A percentile compares a stretch with the other conserved stretches of the same genome.
Evolutionary conservation across 1,140 invertebrate genomes (phyloP).

Genomic region (Drosophila murphyi): DNA sequence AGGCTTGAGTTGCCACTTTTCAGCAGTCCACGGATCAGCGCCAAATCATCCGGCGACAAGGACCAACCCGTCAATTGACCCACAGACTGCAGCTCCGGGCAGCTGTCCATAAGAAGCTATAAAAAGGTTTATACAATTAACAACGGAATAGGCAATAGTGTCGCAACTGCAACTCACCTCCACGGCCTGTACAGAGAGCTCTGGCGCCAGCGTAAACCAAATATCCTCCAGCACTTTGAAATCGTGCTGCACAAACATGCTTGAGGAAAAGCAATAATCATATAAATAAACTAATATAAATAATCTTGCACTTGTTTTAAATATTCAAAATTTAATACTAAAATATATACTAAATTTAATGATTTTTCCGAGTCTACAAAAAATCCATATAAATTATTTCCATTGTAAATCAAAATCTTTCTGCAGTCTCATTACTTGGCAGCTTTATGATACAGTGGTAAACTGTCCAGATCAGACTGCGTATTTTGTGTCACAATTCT

Average conservation of each 20-base stretch:
- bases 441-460: no score
- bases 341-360: no score
- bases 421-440: no score
- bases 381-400: no score
- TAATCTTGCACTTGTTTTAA: neutral
- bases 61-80: constrained; percentile 88
- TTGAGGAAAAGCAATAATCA: constrained; percentile 18
- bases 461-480: no score
- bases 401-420: no score
- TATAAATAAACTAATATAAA: constrained; percentile 3
- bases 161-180: constrained; percentile 77
- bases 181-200: constrained; percentile 86
- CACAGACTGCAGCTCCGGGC: constrained; percentile 87
- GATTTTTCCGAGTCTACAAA: no score
- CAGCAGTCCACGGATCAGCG: constrained; percentile 87
- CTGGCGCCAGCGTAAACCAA: constrained; percentile 88
- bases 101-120: constrained; percentile 86
- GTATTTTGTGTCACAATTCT: no score
- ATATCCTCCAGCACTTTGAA: constrained; percentile 87
- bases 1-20: constrained; percentile 87
- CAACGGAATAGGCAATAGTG: neutral
- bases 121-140: neutral
- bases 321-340: no score
- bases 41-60: constrained; percentile 87
- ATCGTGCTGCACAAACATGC: constrained; percentile 86